A percentile compares a stretch with the other conserved stretches of the same genome.
phyloP scores from a whole-genome alignment of 2,888 invertebrate species.

The Leucophora obtusa region DNA sequence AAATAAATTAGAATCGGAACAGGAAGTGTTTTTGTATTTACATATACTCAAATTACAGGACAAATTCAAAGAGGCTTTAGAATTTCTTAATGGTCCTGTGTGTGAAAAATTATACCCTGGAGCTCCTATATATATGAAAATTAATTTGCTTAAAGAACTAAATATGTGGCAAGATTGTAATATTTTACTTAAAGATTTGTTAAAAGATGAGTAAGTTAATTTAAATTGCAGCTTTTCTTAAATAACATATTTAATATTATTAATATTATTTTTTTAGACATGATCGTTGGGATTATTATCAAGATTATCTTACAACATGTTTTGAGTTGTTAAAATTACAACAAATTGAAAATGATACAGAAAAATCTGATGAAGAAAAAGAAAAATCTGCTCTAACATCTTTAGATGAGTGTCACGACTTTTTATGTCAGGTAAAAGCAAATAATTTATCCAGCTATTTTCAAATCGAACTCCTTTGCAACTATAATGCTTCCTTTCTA shows the following conservation, averaged over 20 bases:
- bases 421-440: conserved; percentile 71
- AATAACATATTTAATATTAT: background rate
- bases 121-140: conserved; percentile 84
- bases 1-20: conserved; percentile 94
- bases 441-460: background rate
- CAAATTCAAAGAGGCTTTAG: conserved; percentile 89
- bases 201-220: conserved; percentile 84
- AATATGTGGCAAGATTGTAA: conserved; percentile 88
- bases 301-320: conserved; percentile 85
- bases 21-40: conserved; percentile 94
- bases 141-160: conserved; percentile 86
- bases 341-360: conserved; percentile 30
- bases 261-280: conserved; percentile 77
- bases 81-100: conserved; percentile 88
- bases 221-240: background rate
- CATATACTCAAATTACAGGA: conserved; percentile 90
- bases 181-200: conserved; percentile 85
- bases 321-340: conserved; percentile 81
- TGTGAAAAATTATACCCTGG: conserved; percentile 85
- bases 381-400: conserved; percentile 53
- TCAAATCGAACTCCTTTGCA: background rate
- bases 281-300: conserved; percentile 87
- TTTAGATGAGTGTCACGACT: conserved; percentile 74
- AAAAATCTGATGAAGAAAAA: conserved; percentile 67
- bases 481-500: conserved; percentile 71